Conservation (phyloP, 1,140 invertebrate genomes). For the Musca domestica region DNA sequence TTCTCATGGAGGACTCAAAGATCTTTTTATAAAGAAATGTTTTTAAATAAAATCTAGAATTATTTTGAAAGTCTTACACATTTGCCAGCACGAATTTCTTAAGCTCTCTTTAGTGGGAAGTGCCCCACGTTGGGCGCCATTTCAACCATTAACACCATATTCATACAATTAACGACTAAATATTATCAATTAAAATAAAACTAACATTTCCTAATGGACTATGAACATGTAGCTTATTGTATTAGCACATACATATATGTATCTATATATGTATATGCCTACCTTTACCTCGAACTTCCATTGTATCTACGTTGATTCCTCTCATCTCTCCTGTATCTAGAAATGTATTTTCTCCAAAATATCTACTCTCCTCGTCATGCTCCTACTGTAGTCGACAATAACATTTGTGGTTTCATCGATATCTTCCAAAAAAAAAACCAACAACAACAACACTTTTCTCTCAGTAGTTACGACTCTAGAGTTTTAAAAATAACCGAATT, state of each 20-base stretch:
- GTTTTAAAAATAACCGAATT: constrained; percentile 4
- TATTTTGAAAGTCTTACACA: too few relatives aligned
- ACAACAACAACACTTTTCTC: not conserved
- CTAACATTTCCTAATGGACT: constrained; percentile 34
- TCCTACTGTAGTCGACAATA: not conserved
- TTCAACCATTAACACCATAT: too few relatives aligned
- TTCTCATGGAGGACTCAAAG: too few relatives aligned
- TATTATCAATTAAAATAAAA: not conserved
- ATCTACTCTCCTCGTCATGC: not conserved
- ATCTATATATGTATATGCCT: not conserved
- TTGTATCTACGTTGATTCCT: constrained; percentile 5
- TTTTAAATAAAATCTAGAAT: too few relatives aligned
- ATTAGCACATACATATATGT: not conserved
- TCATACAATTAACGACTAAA: not conserved
- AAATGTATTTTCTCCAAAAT: too few relatives aligned
- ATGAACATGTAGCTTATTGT: constrained; percentile 49
- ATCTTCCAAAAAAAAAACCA: not conserved
- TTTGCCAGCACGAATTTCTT: too few relatives aligned
- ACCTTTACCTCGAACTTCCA: too few relatives aligned
- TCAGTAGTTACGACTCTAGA: not conserved
- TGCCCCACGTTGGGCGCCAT: too few relatives aligned
- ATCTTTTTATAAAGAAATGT: too few relatives aligned
- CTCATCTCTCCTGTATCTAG: not conserved
- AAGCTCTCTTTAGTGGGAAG: too few relatives aligned
- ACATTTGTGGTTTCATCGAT: not conserved